phyloP scores from a whole-genome alignment of 2,797 vertebrate species.

The Ceyx erithaca region DNA sequence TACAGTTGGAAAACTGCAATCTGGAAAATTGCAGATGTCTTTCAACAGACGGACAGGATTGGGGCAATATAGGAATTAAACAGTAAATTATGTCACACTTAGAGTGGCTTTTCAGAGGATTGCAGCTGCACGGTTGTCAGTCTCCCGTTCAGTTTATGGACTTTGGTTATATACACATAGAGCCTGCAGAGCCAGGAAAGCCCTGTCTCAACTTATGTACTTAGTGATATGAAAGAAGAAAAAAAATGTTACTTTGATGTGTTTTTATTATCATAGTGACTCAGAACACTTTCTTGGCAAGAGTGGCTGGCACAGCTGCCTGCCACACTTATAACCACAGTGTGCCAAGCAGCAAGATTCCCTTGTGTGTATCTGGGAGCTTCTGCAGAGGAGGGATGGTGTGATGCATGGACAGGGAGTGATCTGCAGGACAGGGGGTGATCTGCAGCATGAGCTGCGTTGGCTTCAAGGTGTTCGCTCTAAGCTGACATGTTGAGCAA shows the following conservation, averaged over 20 bases:
- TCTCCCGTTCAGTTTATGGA: background rate
- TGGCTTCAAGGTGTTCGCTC: background rate
- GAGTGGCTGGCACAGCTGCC: slow-evolving; percentile 3
- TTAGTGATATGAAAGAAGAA: background rate
- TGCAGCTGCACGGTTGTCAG: background rate
- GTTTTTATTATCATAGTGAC: slow-evolving; percentile 1
- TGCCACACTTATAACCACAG: background rate
- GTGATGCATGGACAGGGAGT: accelerated
- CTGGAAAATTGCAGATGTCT: background rate
- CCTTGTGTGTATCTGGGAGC: background rate
- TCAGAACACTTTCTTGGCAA: slow-evolving; percentile 34
- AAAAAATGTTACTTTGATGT: background rate
- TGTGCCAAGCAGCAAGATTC: background rate
- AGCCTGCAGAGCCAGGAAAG: background rate
- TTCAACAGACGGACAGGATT: background rate
- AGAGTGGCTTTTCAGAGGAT: background rate
- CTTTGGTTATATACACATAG: background rate
- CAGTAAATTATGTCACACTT: background rate
- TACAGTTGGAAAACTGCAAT: background rate
- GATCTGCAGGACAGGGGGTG: background rate
- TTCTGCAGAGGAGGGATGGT: background rate
- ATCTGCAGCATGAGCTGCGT: background rate
- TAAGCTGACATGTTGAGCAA: background rate
- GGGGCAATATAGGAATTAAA: background rate
- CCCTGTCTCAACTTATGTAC: background rate